These are phyloP conservation scores for Pitta sordida DNA, from an alignment of 2,113 vertebrate species.

Conservation along the genomic window DNA sequence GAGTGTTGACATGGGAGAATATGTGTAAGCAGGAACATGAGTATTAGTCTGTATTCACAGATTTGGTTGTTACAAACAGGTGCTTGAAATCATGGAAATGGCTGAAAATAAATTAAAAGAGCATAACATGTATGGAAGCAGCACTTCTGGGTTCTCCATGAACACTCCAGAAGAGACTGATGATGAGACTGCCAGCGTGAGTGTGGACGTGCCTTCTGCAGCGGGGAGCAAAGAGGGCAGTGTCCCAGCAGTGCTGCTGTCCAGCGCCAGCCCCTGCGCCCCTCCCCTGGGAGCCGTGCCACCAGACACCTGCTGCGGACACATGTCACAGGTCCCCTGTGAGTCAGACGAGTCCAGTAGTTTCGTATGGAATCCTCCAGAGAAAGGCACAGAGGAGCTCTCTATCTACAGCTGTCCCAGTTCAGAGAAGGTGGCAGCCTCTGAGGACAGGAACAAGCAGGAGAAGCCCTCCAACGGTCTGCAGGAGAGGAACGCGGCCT, in stretches of 20 bases:
- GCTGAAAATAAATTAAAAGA: conserved; percentile 40
- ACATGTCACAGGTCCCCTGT: conserved; percentile 16
- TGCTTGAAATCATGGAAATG: conserved; percentile 24
- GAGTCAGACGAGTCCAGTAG: conserved; percentile 58
- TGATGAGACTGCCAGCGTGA: conserved; percentile 53
- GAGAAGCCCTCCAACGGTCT: not conserved
- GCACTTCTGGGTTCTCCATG: conserved; percentile 11
- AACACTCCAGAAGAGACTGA: conserved; percentile 77
- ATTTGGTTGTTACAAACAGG: conserved; percentile 46
- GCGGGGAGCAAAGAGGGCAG: not conserved
- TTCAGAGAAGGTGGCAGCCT: not conserved
- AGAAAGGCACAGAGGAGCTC: not conserved
- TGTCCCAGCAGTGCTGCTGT: rapidly evolving
- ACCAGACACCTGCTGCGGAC: not conserved
- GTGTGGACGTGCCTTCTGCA: not conserved
- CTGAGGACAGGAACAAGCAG: not conserved
- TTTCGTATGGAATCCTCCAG: not conserved
- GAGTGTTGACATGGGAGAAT: not conserved
- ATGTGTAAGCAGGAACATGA: not conserved
- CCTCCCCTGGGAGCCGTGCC: not conserved
- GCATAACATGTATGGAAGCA: not conserved
- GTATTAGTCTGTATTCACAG: not conserved
- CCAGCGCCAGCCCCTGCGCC: rapidly evolving
- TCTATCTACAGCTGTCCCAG: not conserved
- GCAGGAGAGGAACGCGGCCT: not conserved